Percentiles rank a stretch among this genome's conserved stretches.
Evolutionary conservation across 2,113 vertebrate genomes (phyloP).

Genomic region (Oplegnathus fasciatus): DNA sequence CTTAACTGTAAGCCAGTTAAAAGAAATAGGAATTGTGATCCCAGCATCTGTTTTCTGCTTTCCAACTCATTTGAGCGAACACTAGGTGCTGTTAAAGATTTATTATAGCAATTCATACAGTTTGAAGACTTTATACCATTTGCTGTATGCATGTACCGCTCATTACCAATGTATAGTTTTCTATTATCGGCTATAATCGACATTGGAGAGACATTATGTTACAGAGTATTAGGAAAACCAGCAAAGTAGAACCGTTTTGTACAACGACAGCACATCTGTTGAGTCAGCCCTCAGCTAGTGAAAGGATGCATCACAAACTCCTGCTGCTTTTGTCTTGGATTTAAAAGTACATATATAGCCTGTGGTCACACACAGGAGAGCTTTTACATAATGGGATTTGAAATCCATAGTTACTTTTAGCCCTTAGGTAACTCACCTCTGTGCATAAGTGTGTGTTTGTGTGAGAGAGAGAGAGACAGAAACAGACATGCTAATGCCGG

Average conservation of each 20-base stretch:
- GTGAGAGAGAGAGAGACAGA: not conserved
- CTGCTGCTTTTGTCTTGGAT: conserved; percentile 71
- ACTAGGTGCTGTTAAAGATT: conserved; percentile 27
- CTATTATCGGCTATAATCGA: conserved; percentile 24
- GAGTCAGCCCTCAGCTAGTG: conserved; percentile 38
- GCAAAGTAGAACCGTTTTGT: conserved; percentile 25
- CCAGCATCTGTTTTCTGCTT: conserved; percentile 34
- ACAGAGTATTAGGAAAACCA: conserved; percentile 36
- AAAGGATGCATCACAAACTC: conserved; percentile 41
- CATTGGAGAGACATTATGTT: conserved; percentile 26
- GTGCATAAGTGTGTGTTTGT: conserved; percentile 20
- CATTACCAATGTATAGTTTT: conserved; percentile 30
- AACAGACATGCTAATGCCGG: conserved; percentile 13
- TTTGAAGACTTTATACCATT: conserved; percentile 48
- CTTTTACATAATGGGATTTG: conserved; percentile 77
- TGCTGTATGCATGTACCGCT: not conserved
- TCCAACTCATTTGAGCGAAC: conserved; percentile 34
- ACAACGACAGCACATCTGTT: conserved; percentile 51
- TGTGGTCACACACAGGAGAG: conserved; percentile 51
- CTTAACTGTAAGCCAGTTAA: conserved; percentile 60
- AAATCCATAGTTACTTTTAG: conserved; percentile 72
- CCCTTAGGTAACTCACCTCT: conserved; percentile 61
- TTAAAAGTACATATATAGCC: conserved; percentile 73
- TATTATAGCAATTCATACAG: conserved; percentile 1
- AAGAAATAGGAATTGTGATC: conserved; percentile 49